Conservation (phyloP, 2,888 invertebrate species). For the Prionchulus punctatus region DNA sequence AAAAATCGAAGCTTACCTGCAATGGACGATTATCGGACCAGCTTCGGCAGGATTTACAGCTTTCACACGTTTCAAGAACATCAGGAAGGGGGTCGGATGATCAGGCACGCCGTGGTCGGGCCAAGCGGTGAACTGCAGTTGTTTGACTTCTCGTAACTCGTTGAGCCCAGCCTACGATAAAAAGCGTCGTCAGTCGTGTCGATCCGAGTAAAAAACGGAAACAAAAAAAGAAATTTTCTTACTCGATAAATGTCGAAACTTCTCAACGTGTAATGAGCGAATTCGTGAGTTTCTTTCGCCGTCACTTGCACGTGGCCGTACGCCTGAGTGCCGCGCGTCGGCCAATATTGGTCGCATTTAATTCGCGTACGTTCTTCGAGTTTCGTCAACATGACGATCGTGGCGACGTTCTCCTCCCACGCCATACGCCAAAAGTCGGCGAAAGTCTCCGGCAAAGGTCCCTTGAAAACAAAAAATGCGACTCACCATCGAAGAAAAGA, state of each 20-base stretch:
- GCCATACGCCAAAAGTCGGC: constrained; percentile 99
- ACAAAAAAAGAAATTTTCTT: constrained; percentile 16
- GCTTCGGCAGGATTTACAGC: constrained; percentile 75
- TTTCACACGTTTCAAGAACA: constrained; percentile 82
- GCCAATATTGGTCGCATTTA: constrained; percentile 65
- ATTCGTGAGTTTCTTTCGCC: constrained; percentile 80
- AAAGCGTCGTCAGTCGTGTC: neutral
- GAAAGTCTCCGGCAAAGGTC: constrained; percentile 90
- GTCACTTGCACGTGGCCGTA: constrained; percentile 89
- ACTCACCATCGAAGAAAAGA: neutral
- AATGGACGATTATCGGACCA: constrained; percentile 86
- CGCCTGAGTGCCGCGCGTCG: constrained; percentile 74
- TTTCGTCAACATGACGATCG: constrained; percentile 99
- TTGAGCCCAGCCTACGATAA: constrained; percentile 17
- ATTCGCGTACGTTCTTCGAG: constrained; percentile 88
- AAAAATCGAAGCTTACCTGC: constrained; percentile 40
- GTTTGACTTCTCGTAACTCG: constrained; percentile 83
- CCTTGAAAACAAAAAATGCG: constrained; percentile 41
- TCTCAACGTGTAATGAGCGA: constrained; percentile 92
- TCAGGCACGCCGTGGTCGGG: constrained; percentile 97
- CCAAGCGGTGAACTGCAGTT: constrained; percentile 98
- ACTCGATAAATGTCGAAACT: constrained; percentile 73
- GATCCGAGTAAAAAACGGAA: neutral
- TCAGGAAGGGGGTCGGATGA: constrained; percentile 92
- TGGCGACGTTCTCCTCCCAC: constrained; percentile 85